phyloP scores from a whole-genome alignment of 2,888 invertebrate species.

The Lomographa bimaculata region DNA sequence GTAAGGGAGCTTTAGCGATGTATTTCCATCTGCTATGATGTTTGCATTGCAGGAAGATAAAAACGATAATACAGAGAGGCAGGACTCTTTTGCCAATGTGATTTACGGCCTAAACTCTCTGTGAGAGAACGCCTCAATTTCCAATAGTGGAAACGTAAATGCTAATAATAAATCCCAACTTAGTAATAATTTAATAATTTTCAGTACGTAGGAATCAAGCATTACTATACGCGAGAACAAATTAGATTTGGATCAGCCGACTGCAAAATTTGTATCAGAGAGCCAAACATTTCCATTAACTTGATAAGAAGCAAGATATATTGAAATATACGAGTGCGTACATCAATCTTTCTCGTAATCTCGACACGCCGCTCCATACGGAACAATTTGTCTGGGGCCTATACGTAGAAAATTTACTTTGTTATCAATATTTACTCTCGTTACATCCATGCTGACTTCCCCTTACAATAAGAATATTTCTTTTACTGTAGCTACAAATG shows the following conservation, averaged over 20 bases:
- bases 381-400: conserved; percentile 27
- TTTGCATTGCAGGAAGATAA: no score
- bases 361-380: conserved; percentile 27
- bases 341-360: conserved; percentile 36
- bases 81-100: no score
- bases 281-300: conserved; percentile 33
- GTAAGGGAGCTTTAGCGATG: no score
- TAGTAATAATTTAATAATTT: no score
- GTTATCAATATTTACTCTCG: conserved; percentile 34
- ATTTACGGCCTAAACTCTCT: no score
- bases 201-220: no score
- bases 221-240: conserved; percentile 25
- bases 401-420: conserved; percentile 24
- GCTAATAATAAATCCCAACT: no score
- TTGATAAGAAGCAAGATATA: conserved; percentile 31
- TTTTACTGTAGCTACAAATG: conserved; percentile 4
- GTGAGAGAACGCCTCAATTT: no score
- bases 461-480: conserved; percentile 20
- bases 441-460: conserved; percentile 29
- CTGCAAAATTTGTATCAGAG: conserved; percentile 33
- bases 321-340: conserved; percentile 33
- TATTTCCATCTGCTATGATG: no score
- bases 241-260: conserved; percentile 30
- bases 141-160: no score
- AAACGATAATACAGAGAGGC: no score